Evolutionary conservation across 2,797 vertebrate genomes (phyloP).

Genomic region (Melanotaenia maccullochi): DNA sequence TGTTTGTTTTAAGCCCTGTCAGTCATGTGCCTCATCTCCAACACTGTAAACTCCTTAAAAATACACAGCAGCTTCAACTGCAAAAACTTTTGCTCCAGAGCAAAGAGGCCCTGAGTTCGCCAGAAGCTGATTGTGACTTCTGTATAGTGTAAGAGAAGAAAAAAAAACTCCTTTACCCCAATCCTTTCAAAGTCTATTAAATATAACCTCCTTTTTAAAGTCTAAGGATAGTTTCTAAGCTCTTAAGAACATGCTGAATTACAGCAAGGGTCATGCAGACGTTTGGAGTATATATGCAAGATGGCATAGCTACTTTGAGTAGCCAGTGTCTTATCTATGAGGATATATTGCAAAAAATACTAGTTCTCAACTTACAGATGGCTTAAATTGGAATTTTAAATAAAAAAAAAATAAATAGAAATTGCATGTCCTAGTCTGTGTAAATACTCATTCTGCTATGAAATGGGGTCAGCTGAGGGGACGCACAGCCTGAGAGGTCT

Average conservation of each 20-base stretch:
- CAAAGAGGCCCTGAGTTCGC: constrained; percentile 1
- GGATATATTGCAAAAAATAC: neutral
- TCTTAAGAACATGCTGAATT: constrained; percentile 8
- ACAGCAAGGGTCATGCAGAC: constrained; percentile 2
- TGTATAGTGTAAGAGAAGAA: neutral
- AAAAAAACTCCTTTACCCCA: constrained; percentile 4
- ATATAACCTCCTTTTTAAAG: constrained; percentile 1
- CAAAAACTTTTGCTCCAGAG: constrained; percentile 24
- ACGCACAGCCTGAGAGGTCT: constrained; percentile 35
- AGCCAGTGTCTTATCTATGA: neutral
- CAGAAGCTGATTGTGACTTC: constrained; percentile 28
- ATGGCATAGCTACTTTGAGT: neutral
- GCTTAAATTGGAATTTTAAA: neutral
- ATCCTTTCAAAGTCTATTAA: constrained; percentile 22
- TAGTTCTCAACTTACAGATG: too few relatives aligned
- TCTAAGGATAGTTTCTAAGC: constrained; percentile 7
- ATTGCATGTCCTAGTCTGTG: neutral
- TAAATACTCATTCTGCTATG: neutral
- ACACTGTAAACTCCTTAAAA: constrained; percentile 63
- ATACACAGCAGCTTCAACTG: constrained; percentile 40
- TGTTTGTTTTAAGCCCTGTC: constrained; percentile 73
- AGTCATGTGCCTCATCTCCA: constrained; percentile 58
- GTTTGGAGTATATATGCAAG: constrained; percentile 1
- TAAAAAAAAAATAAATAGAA: neutral
- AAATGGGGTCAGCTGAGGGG: constrained; percentile 32